Evolutionary conservation across 2,888 invertebrate species (phyloP).

Genomic region (Megalurothrips usitatus): DNA sequence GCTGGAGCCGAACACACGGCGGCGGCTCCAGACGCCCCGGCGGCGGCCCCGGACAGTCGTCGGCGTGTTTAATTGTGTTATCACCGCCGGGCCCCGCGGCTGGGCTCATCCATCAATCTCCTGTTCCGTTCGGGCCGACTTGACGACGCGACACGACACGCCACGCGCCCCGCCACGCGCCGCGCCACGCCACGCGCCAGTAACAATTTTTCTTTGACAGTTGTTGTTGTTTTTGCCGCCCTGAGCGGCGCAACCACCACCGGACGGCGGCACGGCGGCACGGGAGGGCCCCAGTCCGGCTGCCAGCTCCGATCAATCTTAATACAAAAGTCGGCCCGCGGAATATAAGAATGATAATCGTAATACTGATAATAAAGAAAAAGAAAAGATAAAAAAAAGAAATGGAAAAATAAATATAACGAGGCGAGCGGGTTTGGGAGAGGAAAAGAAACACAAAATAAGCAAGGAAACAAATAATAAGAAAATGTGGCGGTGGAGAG

Average conservation of each 20-base stretch:
- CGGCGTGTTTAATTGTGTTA: background rate
- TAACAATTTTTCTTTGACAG: too few species aligned
- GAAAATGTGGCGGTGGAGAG: background rate
- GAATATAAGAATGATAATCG: background rate
- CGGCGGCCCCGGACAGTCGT: background rate
- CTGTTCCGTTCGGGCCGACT: background rate
- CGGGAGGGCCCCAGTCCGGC: background rate
- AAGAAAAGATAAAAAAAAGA: background rate
- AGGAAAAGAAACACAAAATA: too few species aligned
- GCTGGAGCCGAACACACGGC: background rate
- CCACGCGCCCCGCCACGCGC: background rate
- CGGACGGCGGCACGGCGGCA: too few species aligned
- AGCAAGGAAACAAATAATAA: background rate
- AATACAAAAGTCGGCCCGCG: background rate
- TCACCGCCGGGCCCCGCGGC: background rate
- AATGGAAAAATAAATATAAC: background rate
- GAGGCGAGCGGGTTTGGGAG: background rate
- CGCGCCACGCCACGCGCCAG: background rate
- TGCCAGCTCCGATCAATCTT: background rate
- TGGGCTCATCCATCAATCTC: conserved; percentile 5
- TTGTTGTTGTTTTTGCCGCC: too few species aligned
- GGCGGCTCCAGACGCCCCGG: background rate
- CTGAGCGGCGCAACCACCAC: too few species aligned
- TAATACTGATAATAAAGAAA: too few species aligned
- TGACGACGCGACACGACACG: background rate